These are phyloP conservation scores for Halcyon smyrnensis DNA, from an alignment of 2,797 vertebrate species.

Conservation along the genomic window DNA sequence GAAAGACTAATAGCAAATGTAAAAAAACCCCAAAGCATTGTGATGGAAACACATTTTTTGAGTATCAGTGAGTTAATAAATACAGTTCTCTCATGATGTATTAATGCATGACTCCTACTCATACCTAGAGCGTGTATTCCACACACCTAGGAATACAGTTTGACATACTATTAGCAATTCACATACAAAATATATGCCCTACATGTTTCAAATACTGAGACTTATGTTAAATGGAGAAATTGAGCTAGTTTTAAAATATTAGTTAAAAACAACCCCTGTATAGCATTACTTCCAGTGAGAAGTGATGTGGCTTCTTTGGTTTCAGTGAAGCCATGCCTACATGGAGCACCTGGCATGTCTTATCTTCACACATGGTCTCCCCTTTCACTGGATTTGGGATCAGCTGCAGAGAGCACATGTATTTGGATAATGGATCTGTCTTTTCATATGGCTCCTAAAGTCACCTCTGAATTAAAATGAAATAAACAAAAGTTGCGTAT, in stretches of 20 bases:
- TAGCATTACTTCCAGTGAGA: fast-evolving
- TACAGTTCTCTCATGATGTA: not conserved
- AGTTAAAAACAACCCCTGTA: not conserved
- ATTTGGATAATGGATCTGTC: not conserved
- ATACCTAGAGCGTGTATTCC: not conserved
- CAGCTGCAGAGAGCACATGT: not conserved
- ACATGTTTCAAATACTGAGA: not conserved
- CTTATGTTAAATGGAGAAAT: fast-evolving
- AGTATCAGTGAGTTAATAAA: not conserved
- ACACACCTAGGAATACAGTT: not conserved
- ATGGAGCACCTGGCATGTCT: fast-evolving
- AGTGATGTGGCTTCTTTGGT: fast-evolving
- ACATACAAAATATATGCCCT: not conserved
- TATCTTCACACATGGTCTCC: not conserved
- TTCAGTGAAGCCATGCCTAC: fast-evolving
- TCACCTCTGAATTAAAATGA: not conserved
- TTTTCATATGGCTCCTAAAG: not conserved
- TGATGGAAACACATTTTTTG: not conserved
- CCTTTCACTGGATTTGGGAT: not conserved
- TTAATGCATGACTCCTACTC: not conserved
- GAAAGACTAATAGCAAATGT: not conserved
- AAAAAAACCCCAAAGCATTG: not conserved
- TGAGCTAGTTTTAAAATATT: not conserved
- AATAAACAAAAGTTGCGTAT: not conserved
- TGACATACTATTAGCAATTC: not conserved